Evolutionary conservation across 2,113 vertebrate genomes (phyloP), one percentile per base, ranked within the genome.

Genomic region (Macrotus californicus): DNA sequence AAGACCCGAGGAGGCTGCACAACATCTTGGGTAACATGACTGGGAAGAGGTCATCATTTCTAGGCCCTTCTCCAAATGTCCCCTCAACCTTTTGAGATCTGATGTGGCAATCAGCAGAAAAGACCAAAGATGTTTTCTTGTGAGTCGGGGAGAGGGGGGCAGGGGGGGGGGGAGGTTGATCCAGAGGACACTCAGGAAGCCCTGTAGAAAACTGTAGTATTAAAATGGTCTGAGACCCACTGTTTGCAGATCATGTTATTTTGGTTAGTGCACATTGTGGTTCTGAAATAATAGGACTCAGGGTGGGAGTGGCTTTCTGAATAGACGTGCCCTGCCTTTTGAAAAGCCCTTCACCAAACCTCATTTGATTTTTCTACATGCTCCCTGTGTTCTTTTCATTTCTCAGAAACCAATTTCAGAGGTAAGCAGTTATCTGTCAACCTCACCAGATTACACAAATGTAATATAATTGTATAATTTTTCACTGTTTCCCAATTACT

Each of bases 331-430:
- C 34, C 29, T 89, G 76, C 46, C 70, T 96, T 94, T 85, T n/a
- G 50, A 94, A 91, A 96, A 94, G 18, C 59, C 97, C 73, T 89
- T 97, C 84, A 73, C 43, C 36, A 64, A 94, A 93, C 39, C 3
- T 36, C 88, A 82, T 96, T 96, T 97, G 70, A 48, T 84, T 88
- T 92, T 96, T 97, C 87, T 88, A 21, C 36, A 69, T 77, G 52
- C 77, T 97, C n/a, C 36, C 21, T 80, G 80, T 96, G 93, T 97
- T 96, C 93, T 96, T 95, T 96, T 93, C 90, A 96, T 96, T 97
- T 97, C 95, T 93, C 96, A 85, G n/a, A 97, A 98, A 97, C 2
- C 61, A 98, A 67, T 97, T 97, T 97, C 69, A 56, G 93, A 76
- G 9, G 24, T 87, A 93, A 97, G 92, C 6, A 59, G 50, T 96